These are phyloP conservation scores for Todiramphus saurophagus DNA, from an alignment of 2,113 vertebrate genomes.

Conservation along the genomic window DNA sequence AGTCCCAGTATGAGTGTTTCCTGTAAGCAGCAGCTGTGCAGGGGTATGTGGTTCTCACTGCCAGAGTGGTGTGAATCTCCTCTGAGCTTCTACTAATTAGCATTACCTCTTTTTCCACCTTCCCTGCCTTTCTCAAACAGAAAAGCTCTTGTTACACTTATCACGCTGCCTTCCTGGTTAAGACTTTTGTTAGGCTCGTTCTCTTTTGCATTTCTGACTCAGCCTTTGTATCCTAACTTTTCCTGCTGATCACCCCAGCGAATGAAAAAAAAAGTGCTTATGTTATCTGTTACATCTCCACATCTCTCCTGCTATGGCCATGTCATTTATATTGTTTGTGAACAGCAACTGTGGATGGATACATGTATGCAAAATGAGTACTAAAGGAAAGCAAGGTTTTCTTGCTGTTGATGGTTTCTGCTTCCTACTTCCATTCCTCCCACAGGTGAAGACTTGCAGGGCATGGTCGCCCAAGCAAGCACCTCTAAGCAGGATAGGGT, in stretches of 20 bases:
- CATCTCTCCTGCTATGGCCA: not conserved
- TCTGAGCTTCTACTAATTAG: not conserved
- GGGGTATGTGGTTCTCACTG: fast-evolving
- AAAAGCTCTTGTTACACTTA: not conserved
- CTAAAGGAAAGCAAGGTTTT: not conserved
- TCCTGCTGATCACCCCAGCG: not conserved
- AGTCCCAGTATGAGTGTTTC: not conserved
- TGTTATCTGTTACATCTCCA: not conserved
- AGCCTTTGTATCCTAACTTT: not conserved
- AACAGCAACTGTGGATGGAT: not conserved
- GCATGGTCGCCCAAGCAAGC: not conserved
- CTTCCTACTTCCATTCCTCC: not conserved
- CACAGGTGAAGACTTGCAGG: not conserved
- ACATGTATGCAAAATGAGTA: not conserved
- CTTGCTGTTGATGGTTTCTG: not conserved
- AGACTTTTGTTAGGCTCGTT: not conserved
- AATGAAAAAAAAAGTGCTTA: not conserved
- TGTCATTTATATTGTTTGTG: not conserved
- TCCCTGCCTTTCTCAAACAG: not conserved
- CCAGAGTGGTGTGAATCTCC: not conserved
- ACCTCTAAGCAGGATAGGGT: not conserved
- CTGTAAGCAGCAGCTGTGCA: not conserved
- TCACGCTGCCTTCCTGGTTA: not conserved
- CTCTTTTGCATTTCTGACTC: not conserved
- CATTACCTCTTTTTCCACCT: not conserved